These are phyloP conservation scores for Apis cerana DNA, from an alignment of 1,140 invertebrate genomes.

Conservation along the genomic window DNA sequence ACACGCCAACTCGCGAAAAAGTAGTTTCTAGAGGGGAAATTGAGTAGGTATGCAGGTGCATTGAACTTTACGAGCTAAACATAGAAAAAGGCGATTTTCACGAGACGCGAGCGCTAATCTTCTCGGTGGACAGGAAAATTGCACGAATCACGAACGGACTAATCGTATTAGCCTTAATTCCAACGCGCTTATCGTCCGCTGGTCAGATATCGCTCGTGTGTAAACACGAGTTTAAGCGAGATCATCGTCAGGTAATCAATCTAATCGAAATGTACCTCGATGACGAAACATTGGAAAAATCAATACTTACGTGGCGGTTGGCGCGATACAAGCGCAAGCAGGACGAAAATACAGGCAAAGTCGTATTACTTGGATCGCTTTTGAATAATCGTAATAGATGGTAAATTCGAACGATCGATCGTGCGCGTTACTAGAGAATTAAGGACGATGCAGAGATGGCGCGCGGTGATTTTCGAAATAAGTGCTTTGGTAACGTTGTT, in stretches of 20 bases:
- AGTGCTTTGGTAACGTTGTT: too few species aligned
- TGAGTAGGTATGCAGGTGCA: neutral
- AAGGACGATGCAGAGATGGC: neutral
- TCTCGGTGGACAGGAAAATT: slow-evolving; percentile 2
- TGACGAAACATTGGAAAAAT: slow-evolving; percentile 36
- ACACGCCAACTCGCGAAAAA: neutral
- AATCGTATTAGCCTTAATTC: slow-evolving; percentile 50
- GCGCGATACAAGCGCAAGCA: neutral
- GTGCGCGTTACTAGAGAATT: too few species aligned
- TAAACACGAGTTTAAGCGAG: slow-evolving; percentile 42
- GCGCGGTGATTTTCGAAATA: too few species aligned
- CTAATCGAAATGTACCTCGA: slow-evolving; percentile 55
- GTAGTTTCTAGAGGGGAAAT: neutral
- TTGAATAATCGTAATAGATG: neutral
- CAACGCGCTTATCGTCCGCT: slow-evolving; percentile 20
- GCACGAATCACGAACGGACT: slow-evolving; percentile 33
- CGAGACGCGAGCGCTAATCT: neutral
- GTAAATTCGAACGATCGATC: neutral
- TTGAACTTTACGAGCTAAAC: neutral
- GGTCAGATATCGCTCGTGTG: slow-evolving; percentile 20
- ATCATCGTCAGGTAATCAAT: slow-evolving; percentile 59
- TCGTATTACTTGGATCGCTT: neutral
- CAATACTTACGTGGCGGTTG: slow-evolving; percentile 41
- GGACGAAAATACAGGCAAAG: neutral
- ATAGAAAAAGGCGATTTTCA: neutral